These are phyloP conservation scores for Pollenia amentaria DNA, from an alignment of 2,888 invertebrate genomes.

Conservation along the genomic window DNA sequence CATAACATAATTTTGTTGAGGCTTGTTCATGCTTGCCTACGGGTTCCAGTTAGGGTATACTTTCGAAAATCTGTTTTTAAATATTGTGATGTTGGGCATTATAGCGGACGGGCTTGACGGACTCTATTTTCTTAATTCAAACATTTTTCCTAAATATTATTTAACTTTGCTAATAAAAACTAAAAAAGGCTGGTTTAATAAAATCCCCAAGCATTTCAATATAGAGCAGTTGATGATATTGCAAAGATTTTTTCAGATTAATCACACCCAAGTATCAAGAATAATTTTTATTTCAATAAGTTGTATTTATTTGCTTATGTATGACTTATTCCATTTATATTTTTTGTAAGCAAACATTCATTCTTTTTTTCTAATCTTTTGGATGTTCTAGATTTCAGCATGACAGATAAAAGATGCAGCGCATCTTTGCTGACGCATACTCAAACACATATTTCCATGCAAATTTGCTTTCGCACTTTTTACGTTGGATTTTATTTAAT, in stretches of 20 bases:
- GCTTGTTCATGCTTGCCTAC: too few species aligned
- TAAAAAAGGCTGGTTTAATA: too few species aligned
- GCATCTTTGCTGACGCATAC: slow-evolving; percentile 48
- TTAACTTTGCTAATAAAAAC: too few species aligned
- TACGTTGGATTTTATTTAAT: slow-evolving; percentile 26
- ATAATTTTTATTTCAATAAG: neutral
- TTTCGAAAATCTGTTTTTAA: too few species aligned
- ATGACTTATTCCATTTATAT: slow-evolving; percentile 15
- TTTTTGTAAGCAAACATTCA: slow-evolving; percentile 35
- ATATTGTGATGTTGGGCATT: too few species aligned
- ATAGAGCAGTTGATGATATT: too few species aligned
- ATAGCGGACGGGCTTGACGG: too few species aligned
- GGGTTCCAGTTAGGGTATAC: too few species aligned
- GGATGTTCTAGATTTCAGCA: slow-evolving; percentile 58
- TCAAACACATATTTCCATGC: slow-evolving; percentile 39
- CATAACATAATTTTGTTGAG: too few species aligned
- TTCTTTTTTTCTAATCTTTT: slow-evolving; percentile 47
- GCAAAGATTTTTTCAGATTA: neutral
- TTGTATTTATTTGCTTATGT: neutral
- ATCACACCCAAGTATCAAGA: neutral
- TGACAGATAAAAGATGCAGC: slow-evolving; percentile 56
- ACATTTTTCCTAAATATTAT: too few species aligned
- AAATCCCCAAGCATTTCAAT: too few species aligned
- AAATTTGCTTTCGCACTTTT: slow-evolving; percentile 16
- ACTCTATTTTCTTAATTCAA: too few species aligned